A percentile compares a stretch with the other conserved stretches of the same genome.
Evolutionary conservation across 2,888 invertebrate species (phyloP).

Genomic region (Leistus spinibarbis): DNA sequence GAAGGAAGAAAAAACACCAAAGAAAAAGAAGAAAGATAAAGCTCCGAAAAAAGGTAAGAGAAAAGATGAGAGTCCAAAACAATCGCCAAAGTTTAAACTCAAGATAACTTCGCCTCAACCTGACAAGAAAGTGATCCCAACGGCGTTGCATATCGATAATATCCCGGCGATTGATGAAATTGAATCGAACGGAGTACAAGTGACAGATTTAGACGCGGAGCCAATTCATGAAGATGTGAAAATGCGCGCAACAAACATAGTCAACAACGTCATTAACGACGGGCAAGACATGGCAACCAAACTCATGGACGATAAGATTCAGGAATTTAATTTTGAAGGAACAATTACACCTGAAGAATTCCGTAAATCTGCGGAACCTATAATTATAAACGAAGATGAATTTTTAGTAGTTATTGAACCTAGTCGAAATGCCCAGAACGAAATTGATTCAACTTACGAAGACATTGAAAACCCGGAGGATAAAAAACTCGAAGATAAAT

Average conservation of each 20-base stretch:
- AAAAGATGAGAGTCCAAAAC: background rate
- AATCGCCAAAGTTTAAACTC: slow-evolving; percentile 45
- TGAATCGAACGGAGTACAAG: slow-evolving; percentile 40
- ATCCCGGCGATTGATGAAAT: slow-evolving; percentile 35
- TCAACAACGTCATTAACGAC: slow-evolving; percentile 43
- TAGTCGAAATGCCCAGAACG: background rate
- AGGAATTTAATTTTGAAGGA: slow-evolving; percentile 45
- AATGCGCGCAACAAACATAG: slow-evolving; percentile 46
- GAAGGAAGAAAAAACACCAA: slow-evolving; percentile 52
- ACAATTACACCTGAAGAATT: slow-evolving; percentile 50
- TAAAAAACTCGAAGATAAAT: slow-evolving; percentile 7
- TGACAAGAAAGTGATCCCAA: slow-evolving; percentile 13
- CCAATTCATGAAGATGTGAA: slow-evolving; percentile 43
- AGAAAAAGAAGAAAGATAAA: slow-evolving; percentile 49
- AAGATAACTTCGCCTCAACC: slow-evolving; percentile 51
- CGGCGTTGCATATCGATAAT: slow-evolving; percentile 24
- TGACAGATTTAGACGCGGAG: slow-evolving; percentile 44
- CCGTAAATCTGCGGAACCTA: slow-evolving; percentile 51
- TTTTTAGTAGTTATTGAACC: slow-evolving; percentile 47
- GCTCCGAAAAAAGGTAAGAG: slow-evolving; percentile 45
- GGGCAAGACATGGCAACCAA: slow-evolving; percentile 41
- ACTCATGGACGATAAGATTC: slow-evolving; percentile 39
- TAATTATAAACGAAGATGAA: slow-evolving; percentile 51
- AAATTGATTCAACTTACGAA: background rate
- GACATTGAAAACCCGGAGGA: slow-evolving; percentile 4